phyloP scores from a whole-genome alignment of 2,888 invertebrate species.

The Diogma glabrata region DNA sequence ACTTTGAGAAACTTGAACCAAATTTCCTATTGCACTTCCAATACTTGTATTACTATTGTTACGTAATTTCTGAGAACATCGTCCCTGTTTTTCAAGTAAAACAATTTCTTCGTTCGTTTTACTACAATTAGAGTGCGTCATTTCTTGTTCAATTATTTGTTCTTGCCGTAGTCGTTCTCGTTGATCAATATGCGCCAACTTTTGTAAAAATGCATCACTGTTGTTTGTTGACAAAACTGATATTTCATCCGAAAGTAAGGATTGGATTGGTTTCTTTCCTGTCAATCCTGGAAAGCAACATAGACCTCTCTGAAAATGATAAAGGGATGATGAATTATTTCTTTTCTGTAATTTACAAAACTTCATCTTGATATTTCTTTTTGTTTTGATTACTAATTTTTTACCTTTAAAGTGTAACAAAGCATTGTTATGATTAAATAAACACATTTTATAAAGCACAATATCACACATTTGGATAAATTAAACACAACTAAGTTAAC shows the following conservation, averaged over 20 bases:
- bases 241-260: conserved; percentile 21
- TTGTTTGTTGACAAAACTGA: conserved; percentile 22
- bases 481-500: too few species aligned
- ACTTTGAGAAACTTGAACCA: conserved; percentile 21
- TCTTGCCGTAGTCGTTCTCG: conserved; percentile 19
- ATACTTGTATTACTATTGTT: conserved; percentile 14
- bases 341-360: too few species aligned
- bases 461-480: too few species aligned
- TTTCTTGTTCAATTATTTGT: conserved; percentile 13
- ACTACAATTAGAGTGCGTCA: conserved; percentile 11
- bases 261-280: conserved; percentile 20
- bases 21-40: conserved; percentile 17
- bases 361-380: too few species aligned
- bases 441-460: too few species aligned
- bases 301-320: conserved; percentile 18
- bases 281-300: conserved; percentile 23
- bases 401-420: too few species aligned
- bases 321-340: too few species aligned
- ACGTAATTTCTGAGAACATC: conserved; percentile 21
- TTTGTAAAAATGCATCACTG: conserved; percentile 22
- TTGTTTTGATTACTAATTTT: too few species aligned
- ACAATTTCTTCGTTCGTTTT: conserved; percentile 20
- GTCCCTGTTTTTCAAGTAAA: conserved; percentile 21
- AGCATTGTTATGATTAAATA: too few species aligned
- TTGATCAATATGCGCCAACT: conserved; percentile 20